phyloP scores from a whole-genome alignment of 2,797 vertebrate genomes.

The Prionace glauca region DNA sequence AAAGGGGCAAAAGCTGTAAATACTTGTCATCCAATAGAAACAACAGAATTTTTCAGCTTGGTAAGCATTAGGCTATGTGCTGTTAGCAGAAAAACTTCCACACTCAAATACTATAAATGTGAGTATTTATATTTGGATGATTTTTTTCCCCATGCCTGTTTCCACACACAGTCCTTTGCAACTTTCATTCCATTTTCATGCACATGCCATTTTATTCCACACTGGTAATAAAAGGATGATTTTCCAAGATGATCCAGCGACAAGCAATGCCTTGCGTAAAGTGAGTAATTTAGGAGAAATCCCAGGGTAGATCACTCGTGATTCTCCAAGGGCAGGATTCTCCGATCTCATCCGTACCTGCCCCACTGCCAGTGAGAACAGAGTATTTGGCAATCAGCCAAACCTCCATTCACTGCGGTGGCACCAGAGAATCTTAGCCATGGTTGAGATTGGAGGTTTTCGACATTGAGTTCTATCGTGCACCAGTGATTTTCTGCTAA shows the following conservation, averaged over 20 bases:
- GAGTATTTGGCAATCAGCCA: no score
- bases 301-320: not conserved
- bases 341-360: no score
- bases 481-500: not conserved
- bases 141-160: not conserved
- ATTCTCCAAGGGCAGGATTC: not conserved
- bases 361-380: no score
- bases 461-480: not conserved
- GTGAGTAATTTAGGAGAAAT: not conserved
- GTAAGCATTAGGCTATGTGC: slow-evolving; percentile 38
- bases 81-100: slow-evolving; percentile 42
- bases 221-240: not conserved
- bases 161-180: not conserved
- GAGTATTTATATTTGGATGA: not conserved
- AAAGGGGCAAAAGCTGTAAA: slow-evolving; percentile 50
- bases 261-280: not conserved
- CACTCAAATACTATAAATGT: not conserved
- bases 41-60: slow-evolving; percentile 40
- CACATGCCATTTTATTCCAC: not conserved
- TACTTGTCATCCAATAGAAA: slow-evolving; percentile 47
- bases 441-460: no score
- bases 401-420: no score
- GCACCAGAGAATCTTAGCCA: no score
- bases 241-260: not conserved
- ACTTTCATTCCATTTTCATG: slow-evolving; percentile 1